Evolutionary conservation across 1,140 invertebrate species (phyloP).

Genomic region (Antheraea mylitta): DNA sequence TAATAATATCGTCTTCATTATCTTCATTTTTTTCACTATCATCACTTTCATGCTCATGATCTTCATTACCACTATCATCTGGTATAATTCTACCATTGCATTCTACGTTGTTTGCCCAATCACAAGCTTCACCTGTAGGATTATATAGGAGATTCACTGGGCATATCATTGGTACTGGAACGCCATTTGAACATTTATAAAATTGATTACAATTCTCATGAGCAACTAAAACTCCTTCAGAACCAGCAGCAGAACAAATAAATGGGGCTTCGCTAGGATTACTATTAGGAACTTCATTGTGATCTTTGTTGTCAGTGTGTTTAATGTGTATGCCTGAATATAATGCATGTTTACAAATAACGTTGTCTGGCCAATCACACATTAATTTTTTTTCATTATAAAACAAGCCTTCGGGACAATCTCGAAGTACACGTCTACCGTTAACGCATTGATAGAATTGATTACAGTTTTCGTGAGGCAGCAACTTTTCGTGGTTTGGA

Average conservation of each 20-base stretch:
- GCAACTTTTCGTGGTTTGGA: not conserved
- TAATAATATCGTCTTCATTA: no score
- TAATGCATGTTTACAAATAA: conserved; percentile 39
- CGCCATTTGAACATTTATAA: conserved; percentile 31
- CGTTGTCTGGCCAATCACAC: conserved; percentile 80
- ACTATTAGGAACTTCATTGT: conserved; percentile 1
- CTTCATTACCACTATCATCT: no score
- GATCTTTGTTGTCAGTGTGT: not conserved
- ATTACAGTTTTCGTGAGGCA: conserved; percentile 26
- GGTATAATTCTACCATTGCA: no score
- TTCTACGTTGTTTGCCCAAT: no score
- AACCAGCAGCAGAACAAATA: conserved; percentile 20
- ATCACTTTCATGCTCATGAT: no score
- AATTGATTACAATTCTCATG: conserved; percentile 40
- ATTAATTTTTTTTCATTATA: conserved; percentile 78
- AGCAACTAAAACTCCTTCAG: conserved; percentile 28
- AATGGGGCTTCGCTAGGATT: conserved; percentile 17
- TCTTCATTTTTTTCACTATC: no score
- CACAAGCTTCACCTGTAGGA: no score
- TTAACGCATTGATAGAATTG: conserved; percentile 27
- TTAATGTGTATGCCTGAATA: not conserved
- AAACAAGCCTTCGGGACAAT: conserved; percentile 61
- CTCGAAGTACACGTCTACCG: conserved; percentile 36
- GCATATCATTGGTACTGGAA: conserved; percentile 18
- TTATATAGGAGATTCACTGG: no score